Conservation (phyloP, 2,797 vertebrate genomes). For the Vespertilio murinus region DNA sequence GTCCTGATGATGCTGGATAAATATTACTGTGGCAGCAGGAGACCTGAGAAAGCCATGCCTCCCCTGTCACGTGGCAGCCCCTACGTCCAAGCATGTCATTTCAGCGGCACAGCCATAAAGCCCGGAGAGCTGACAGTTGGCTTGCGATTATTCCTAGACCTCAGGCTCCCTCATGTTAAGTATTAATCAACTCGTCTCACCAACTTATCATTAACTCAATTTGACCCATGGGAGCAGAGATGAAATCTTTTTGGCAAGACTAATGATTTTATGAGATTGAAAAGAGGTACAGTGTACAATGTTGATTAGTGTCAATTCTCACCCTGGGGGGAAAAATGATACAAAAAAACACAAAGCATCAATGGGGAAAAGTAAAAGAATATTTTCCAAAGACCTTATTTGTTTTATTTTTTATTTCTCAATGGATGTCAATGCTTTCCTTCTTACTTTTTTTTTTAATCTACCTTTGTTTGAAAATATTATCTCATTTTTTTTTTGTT, state of each 20-base stretch:
- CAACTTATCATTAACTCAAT: conserved; percentile 62
- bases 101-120: conserved; percentile 48
- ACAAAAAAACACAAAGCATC: not conserved
- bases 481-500: conserved; percentile 68
- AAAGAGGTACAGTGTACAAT: conserved; percentile 57
- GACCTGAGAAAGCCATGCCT: conserved; percentile 1
- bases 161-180: conserved; percentile 52
- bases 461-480: conserved; percentile 63
- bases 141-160: conserved; percentile 68
- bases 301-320: not conserved
- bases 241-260: conserved; percentile 66
- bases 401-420: not conserved
- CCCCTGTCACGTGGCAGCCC: conserved; percentile 33
- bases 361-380: not conserved
- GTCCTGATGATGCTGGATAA: not conserved
- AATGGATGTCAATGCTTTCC: not conserved
- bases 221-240: conserved; percentile 45
- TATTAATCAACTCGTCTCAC: conserved; percentile 30
- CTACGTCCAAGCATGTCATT: conserved; percentile 55
- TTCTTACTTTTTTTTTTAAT: not conserved
- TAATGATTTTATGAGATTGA: conserved; percentile 55
- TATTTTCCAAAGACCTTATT: not conserved
- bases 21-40: not conserved
- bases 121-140: conserved; percentile 71
- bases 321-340: not conserved